Percentiles rank a stretch among this genome's conserved stretches.
phyloP scores from a whole-genome alignment of 2,113 vertebrate species.

The Gallinago paraguaiae region DNA sequence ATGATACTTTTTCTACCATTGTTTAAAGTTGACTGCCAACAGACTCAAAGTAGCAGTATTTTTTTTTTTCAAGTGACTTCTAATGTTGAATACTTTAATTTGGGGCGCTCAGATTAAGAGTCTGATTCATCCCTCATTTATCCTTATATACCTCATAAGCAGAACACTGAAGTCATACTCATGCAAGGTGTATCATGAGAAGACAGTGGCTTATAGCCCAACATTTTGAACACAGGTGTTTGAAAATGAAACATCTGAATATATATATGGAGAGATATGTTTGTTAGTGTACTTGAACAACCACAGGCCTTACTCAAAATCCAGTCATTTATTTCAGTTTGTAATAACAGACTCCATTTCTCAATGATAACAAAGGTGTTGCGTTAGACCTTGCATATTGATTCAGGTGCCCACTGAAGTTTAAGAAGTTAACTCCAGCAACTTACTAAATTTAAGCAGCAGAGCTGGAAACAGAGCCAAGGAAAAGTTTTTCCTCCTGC shows the following conservation, averaged over 20 bases:
- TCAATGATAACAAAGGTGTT: not conserved
- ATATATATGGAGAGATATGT: not conserved
- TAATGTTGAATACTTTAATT: not conserved
- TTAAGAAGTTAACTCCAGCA: not conserved
- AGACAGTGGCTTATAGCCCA: not conserved
- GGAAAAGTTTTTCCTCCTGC: not conserved
- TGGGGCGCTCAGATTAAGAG: not conserved
- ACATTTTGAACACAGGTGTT: not conserved
- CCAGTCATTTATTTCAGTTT: not conserved
- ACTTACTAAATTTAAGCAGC: not conserved
- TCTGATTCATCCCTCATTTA: not conserved
- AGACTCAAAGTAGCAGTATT: not conserved
- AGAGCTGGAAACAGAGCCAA: not conserved
- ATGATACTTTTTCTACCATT: not conserved
- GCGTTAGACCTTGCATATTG: not conserved
- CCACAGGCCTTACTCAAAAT: not conserved
- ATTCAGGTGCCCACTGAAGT: not conserved
- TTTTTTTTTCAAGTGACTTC: not conserved
- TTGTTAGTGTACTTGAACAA: not conserved
- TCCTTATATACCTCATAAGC: not conserved
- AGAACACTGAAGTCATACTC: not conserved
- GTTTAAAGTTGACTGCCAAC: not conserved
- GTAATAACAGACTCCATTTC: not conserved
- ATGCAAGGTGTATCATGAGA: not conserved
- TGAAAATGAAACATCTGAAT: not conserved